Conservation (phyloP, 2,797 vertebrate species). For the Silurus lanzhouensis region DNA sequence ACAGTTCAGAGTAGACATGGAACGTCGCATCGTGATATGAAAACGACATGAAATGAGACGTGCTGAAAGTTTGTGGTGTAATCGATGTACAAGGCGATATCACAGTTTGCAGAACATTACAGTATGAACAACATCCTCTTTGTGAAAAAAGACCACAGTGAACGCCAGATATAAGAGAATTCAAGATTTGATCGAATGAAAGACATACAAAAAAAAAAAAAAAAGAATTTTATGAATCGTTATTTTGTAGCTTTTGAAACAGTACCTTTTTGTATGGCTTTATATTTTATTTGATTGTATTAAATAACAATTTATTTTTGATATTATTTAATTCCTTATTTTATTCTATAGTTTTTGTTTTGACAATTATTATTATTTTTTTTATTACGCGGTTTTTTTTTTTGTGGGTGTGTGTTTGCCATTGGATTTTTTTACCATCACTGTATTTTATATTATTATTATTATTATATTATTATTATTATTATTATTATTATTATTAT, state of each 20-base stretch:
- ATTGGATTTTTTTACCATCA: no score
- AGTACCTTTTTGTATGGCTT: not conserved
- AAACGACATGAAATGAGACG: not conserved
- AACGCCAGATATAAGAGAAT: not conserved
- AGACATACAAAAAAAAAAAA: not conserved
- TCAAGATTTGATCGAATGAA: not conserved
- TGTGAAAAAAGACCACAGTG: not conserved
- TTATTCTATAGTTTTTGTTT: not conserved
- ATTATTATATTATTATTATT: no score
- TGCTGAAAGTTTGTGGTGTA: not conserved
- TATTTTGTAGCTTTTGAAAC: no score
- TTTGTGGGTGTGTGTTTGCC: no score
- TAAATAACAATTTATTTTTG: no score
- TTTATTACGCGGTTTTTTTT: no score
- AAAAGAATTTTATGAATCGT: no score
- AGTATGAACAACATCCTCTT: not conserved
- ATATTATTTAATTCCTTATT: not conserved
- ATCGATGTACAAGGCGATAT: not conserved
- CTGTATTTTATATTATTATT: no score
- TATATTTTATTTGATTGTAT: not conserved
- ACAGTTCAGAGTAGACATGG: not conserved
- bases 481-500: no score
- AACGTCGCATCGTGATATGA: not conserved
- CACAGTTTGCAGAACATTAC: not conserved
- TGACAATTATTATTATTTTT: no score